Conservation (phyloP, 64 coral and sea anemone genomes). For the Dendronephthya gigantea region DNA sequence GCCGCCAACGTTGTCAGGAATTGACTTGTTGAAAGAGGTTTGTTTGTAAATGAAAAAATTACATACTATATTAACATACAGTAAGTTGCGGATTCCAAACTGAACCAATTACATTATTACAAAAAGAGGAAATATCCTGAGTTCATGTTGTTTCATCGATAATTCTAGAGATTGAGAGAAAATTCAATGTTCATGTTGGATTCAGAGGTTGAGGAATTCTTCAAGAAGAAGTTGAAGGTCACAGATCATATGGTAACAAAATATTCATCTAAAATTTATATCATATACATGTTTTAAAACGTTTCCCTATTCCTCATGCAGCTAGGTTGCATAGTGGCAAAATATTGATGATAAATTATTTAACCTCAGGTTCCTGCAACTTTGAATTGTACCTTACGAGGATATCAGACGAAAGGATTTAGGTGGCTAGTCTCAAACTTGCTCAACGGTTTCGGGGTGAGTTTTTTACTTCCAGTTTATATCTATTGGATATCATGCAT, state of each 20-base stretch:
- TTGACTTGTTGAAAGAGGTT: constrained; percentile 34
- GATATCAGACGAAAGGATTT: constrained; percentile 31
- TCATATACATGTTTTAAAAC: neutral
- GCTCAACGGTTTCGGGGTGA: constrained; percentile 26
- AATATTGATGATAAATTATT: neutral
- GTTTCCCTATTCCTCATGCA: too few relatives aligned
- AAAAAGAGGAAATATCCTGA: neutral
- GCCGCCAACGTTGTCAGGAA: neutral
- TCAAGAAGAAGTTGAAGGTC: neutral
- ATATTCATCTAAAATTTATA: too few relatives aligned
- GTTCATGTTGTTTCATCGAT: neutral
- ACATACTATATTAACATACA: too few relatives aligned
- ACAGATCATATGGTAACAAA: constrained; percentile 3
- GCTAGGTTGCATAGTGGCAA: too few relatives aligned
- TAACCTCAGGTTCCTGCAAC: constrained; percentile 4
- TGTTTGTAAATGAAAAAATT: too few relatives aligned
- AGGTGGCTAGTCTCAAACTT: constrained; percentile 29
- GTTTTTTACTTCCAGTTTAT: neutral
- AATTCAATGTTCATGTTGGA: neutral
- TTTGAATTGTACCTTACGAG: constrained; percentile 24
- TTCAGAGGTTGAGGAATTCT: neutral
- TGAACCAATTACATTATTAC: too few relatives aligned
- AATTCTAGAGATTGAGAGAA: neutral
- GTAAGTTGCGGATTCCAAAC: too few relatives aligned
- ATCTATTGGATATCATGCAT: too few relatives aligned